Conservation (phyloP, 2,888 invertebrate species). For the Dendrolimus houi region DNA sequence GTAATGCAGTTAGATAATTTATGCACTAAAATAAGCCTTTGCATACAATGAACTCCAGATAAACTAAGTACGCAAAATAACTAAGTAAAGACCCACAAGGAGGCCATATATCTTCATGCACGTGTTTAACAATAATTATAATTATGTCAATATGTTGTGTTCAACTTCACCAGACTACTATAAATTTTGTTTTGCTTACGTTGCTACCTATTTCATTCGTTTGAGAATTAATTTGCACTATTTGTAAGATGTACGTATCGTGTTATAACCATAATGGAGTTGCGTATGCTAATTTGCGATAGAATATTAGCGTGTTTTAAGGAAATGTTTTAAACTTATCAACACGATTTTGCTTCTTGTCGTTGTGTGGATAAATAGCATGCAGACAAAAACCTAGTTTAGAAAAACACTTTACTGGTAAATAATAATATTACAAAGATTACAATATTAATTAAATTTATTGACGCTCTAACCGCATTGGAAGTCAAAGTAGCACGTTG, state of each 20-base stretch:
- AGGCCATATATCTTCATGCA: too few relatives aligned
- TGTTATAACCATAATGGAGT: slow-evolving; percentile 12
- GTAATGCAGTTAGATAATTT: background rate
- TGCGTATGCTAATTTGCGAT: slow-evolving; percentile 35
- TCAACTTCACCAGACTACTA: background rate
- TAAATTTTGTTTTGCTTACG: background rate
- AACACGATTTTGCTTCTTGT: background rate
- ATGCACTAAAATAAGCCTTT: background rate
- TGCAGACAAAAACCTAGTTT: slow-evolving; percentile 9
- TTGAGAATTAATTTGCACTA: slow-evolving; percentile 9
- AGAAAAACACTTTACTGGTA: slow-evolving; percentile 20
- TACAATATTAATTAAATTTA: background rate
- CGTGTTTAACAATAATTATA: too few relatives aligned
- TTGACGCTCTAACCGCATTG: background rate
- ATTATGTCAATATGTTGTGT: too few relatives aligned
- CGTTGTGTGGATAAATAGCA: background rate
- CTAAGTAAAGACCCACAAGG: too few relatives aligned
- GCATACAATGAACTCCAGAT: background rate
- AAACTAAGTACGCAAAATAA: background rate
- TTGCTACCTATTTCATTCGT: slow-evolving; percentile 8
- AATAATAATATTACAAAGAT: slow-evolving; percentile 19
- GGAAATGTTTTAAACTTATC: slow-evolving; percentile 11
- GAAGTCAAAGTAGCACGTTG: background rate
- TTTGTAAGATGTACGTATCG: slow-evolving; percentile 4
- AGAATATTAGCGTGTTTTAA: slow-evolving; percentile 31